Evolutionary conservation across 2,113 vertebrate species (phyloP).

Genomic region (Isurus oxyrinchus): DNA sequence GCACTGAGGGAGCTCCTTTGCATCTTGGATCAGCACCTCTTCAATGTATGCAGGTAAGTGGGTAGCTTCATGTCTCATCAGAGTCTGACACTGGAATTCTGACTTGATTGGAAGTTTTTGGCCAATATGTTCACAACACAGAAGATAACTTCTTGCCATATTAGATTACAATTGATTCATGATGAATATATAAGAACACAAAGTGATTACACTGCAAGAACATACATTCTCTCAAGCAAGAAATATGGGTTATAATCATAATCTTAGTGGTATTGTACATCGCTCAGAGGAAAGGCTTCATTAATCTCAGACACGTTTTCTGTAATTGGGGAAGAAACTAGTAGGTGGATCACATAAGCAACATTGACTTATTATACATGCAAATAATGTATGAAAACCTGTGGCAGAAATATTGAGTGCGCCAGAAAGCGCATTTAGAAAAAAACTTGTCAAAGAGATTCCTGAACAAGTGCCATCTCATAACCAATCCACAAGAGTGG

Average conservation of each 20-base stretch:
- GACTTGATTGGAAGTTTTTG: too few relatives aligned
- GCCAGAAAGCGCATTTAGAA: not conserved
- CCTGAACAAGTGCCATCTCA: not conserved
- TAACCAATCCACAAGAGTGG: not conserved
- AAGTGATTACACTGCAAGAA: not conserved
- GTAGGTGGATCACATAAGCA: not conserved
- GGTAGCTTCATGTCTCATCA: too few relatives aligned
- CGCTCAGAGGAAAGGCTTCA: not conserved
- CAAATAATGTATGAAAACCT: not conserved
- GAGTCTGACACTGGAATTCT: too few relatives aligned
- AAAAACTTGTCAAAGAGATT: not conserved
- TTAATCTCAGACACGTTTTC: not conserved
- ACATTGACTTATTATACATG: not conserved
- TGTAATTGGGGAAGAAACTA: not conserved
- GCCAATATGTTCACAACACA: not conserved
- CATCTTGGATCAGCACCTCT: too few relatives aligned
- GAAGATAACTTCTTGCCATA: not conserved
- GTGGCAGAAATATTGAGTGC: not conserved
- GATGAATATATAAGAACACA: not conserved
- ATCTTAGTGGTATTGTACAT: not conserved
- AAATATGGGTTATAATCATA: not conserved
- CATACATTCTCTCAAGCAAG: not conserved
- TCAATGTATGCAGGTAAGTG: too few relatives aligned
- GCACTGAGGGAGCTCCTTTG: too few relatives aligned
- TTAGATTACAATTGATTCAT: not conserved